Evolutionary conservation across 2,888 invertebrate genomes (phyloP), one percentile per base, ranked within the genome.

Genomic region (Trachelus stipa): DNA sequence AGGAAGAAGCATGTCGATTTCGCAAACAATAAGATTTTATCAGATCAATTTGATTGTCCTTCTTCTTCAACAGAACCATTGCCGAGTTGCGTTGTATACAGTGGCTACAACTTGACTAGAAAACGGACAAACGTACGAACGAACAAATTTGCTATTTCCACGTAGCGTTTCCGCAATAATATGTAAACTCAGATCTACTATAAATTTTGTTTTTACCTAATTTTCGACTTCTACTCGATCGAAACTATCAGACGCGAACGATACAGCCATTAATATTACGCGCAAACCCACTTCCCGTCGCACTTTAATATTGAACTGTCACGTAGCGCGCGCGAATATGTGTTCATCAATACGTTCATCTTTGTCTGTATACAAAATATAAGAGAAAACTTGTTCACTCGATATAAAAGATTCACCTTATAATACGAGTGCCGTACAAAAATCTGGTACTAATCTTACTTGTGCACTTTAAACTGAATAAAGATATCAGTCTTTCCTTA

Each of bases 61-160:
- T 81, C 85, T 86, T 81, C 80, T 83, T 83, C 81, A 77, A 80
- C 79, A 78, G 81, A 77, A 76, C 76, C 78, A 81, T 80, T 73
- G 77, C 73, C 77, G 73, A 69, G 34, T 73, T 69, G 68, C 31
- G 73, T 35, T 82, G 79, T 82, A 83, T 81, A 81, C 81, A 81
- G 83, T 81, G 86, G 83, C 79, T 84, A 83, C 83, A 85, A 83
- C 80, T 86, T 88, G 87, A 88, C 88, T 87, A 87, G 87, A 87
- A 86, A 84, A 76, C 80, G 81, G 79, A 81, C 82, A 77, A 80
- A 84, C 76, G 76, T 85, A 83, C 81, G 77, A 78, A 79, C 56
- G 80, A 76, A 56, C 73, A 75, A 74, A 73, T 71, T 73, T 40
- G 71, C 33, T 35, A 73, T 73, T 73, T 73, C 75, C 73, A 69